Percentiles rank a stretch among this genome's conserved stretches.
These are phyloP conservation scores for Cyanoliseus patagonus DNA, from an alignment of 2,113 vertebrate genomes.

Conservation along the genomic window DNA sequence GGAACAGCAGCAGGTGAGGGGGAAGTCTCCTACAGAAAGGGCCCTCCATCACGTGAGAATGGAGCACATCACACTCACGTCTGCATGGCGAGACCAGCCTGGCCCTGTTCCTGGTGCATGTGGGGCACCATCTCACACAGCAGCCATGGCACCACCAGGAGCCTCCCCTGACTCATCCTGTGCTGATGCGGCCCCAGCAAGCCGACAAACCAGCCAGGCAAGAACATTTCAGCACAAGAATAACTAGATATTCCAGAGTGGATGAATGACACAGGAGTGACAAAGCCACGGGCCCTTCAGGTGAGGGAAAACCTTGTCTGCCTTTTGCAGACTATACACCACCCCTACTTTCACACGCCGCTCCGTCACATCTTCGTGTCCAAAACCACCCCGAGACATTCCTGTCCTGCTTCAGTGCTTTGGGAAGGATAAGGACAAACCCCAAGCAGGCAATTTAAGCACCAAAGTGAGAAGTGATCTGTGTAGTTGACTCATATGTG, in stretches of 20 bases:
- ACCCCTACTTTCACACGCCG: fast-evolving
- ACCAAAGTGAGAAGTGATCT: not conserved
- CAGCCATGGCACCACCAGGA: not conserved
- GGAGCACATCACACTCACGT: not conserved
- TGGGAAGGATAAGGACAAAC: not conserved
- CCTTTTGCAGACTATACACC: fast-evolving
- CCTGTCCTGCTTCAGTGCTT: not conserved
- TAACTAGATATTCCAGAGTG: not conserved
- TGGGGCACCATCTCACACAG: fast-evolving
- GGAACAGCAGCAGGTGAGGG: constrained; percentile 31
- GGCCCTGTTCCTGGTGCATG: not conserved
- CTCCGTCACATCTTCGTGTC: not conserved
- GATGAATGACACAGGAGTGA: not conserved
- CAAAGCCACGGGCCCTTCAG: not conserved
- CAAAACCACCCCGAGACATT: not conserved
- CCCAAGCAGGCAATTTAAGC: not conserved
- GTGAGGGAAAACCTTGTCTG: not conserved
- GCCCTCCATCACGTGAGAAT: not conserved
- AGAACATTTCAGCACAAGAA: not conserved
- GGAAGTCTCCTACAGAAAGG: not conserved
- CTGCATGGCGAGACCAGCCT: not conserved
- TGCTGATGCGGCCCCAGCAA: not conserved
- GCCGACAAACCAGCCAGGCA: constrained; percentile 41
- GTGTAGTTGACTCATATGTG: fast-evolving
- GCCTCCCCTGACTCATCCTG: constrained; percentile 12